These are phyloP conservation scores for Idaea straminata DNA, from an alignment of 2,888 invertebrate species.

Conservation along the genomic window DNA sequence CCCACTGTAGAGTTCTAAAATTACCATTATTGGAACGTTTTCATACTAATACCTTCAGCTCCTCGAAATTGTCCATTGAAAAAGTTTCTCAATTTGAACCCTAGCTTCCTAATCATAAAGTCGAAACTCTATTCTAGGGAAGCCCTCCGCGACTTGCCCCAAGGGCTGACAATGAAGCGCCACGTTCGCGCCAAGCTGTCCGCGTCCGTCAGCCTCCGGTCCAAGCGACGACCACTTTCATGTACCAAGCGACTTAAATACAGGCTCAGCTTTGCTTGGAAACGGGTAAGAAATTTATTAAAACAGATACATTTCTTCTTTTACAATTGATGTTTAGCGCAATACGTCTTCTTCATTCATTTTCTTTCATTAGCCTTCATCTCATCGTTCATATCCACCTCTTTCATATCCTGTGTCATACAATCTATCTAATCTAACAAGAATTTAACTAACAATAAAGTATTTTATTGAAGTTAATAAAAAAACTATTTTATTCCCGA, in stretches of 20 bases:
- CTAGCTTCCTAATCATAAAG: background rate
- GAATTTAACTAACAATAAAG: too few relatives aligned
- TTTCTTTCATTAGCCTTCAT: too few relatives aligned
- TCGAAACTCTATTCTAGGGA: slow-evolving; percentile 64
- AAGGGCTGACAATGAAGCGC: slow-evolving; percentile 84
- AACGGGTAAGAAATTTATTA: slow-evolving; percentile 64
- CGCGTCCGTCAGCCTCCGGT: slow-evolving; percentile 79
- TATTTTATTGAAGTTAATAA: too few relatives aligned
- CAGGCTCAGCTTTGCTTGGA: slow-evolving; percentile 75
- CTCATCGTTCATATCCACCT: too few relatives aligned
- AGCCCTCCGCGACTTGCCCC: slow-evolving; percentile 84
- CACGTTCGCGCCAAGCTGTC: slow-evolving; percentile 83
- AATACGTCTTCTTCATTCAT: too few relatives aligned
- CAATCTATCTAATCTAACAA: too few relatives aligned
- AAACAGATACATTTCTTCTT: background rate
- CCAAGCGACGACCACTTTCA: slow-evolving; percentile 75
- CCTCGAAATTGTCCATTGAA: too few relatives aligned
- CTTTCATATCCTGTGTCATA: too few relatives aligned
- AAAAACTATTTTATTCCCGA: too few relatives aligned
- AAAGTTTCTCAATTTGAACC: background rate
- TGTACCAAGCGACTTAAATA: slow-evolving; percentile 81
- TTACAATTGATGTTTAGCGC: too few relatives aligned
- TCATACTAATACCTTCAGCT: too few relatives aligned
- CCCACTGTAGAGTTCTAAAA: background rate
- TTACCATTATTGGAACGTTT: too few relatives aligned